Percentiles rank a stretch among this genome's conserved stretches.
Evolutionary conservation across 2,888 invertebrate genomes (phyloP).

Genomic region (Nymphalis urticae): DNA sequence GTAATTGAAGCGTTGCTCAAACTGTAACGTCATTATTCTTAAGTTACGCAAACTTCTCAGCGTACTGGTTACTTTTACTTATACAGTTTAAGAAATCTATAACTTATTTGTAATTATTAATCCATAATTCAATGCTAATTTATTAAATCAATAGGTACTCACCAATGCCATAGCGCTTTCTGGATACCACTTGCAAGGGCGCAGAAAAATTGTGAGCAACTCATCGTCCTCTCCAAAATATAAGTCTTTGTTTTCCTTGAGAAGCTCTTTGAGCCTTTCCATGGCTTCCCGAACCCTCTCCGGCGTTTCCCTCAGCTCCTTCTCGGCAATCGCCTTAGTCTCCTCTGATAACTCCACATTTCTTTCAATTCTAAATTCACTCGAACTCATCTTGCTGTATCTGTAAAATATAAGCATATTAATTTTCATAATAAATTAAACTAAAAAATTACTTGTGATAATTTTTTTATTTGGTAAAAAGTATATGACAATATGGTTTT

Average conservation of each 20-base stretch:
- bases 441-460: no score
- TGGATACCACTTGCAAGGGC: constrained; percentile 92
- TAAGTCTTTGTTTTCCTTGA: constrained; percentile 86
- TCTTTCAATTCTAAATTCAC: constrained; percentile 82
- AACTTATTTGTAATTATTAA: background rate
- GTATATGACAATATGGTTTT: background rate
- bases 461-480: background rate
- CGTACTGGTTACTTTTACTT: constrained; percentile 6
- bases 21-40: constrained; percentile 32
- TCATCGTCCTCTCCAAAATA: constrained; percentile 88
- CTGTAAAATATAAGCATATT: constrained; percentile 43
- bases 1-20: constrained; percentile 33
- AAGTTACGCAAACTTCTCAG: constrained; percentile 31
- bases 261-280: constrained; percentile 82
- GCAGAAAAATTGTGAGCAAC: constrained; percentile 87
- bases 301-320: constrained; percentile 86
- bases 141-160: constrained; percentile 60
- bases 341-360: constrained; percentile 82
- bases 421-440: no score
- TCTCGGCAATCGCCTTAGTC: constrained; percentile 81
- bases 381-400: constrained; percentile 61
- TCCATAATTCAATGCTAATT: background rate
- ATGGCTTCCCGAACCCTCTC: constrained; percentile 83
- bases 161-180: constrained; percentile 90
- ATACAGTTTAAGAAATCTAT: background rate